Conservation (phyloP, 64 coral and sea anemone species). For the Stichodactyla helianthus region DNA sequence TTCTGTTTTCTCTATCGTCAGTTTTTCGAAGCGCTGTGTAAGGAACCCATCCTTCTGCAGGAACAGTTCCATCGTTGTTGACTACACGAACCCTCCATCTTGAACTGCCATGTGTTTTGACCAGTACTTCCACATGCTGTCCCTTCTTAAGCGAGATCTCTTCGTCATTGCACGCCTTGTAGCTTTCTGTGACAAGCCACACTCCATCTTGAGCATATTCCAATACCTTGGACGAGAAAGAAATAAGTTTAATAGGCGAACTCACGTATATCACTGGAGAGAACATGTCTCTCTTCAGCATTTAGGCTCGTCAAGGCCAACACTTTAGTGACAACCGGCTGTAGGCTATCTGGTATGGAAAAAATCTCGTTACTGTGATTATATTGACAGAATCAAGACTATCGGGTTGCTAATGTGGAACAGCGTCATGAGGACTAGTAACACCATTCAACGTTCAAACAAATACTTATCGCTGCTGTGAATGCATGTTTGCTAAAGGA, state of each 20-base stretch:
- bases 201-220: conserved; percentile 64
- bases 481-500: neutral
- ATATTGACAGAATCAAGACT: neutral
- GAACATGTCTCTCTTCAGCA: conserved; percentile 23
- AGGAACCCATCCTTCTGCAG: conserved; percentile 83
- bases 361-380: neutral
- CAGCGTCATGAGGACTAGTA: neutral
- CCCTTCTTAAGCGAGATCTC: conserved; percentile 93
- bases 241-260: conserved; percentile 69
- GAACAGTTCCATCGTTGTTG: conserved; percentile 61
- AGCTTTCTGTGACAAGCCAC: conserved; percentile 88
- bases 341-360: conserved; percentile 6
- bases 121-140: conserved; percentile 89
- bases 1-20: conserved; percentile 58
- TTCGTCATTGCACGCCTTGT: conserved; percentile 76
- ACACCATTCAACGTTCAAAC: conserved; percentile 1
- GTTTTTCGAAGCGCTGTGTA: conserved; percentile 68
- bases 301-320: neutral
- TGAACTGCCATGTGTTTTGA: conserved; percentile 79
- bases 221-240: conserved; percentile 68
- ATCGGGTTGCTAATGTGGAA: neutral
- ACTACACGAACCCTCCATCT: conserved; percentile 89
- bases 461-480: neutral
- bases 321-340: neutral
- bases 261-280: conserved; percentile 58